Base-by-base conservation (phyloP, 2,888 invertebrate genomes). In the Tyria jacobaeae region DNA sequence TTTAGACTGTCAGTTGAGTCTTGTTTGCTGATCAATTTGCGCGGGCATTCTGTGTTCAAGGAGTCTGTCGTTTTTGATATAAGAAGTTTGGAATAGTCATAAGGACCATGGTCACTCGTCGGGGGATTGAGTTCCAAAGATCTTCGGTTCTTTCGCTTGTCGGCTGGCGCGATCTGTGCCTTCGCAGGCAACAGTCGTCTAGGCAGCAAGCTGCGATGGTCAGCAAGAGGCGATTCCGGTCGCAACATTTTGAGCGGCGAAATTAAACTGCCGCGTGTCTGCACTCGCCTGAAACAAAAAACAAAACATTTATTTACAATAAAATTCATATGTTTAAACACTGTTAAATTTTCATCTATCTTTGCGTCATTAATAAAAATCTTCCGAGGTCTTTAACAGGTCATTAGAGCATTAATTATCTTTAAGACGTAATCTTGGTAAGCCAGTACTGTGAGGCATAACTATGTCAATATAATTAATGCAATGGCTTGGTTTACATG, bases 221-320 rank as follows among this genome's bases (percentile, higher is more conserved):
- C 94, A 91, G 94, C 92, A 86, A 94, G 93, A n/a, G 94, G 93
- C 57, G 94, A 94, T 80, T 94, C 94, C 73, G 94, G 94, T 74
- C 94, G 93, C 86, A 94, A 87, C 94, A 94, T 94, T 78, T 78
- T 87, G 84, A 86, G 85, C 90, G 90, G 87, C 89, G 85, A 78
- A 81, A 79, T 79, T 81, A 68, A 74, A 75, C 81, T 86, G 89
- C 90, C 89, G 88, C 88, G 80, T 82, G 73, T 73, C 78, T 76
- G 75, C 79, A 82, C 82, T 84, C 89, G 82, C 93, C 93, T 94
- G 90, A 0, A 91, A 92, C 86, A 87, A 91, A n/a, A n/a, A n/a
- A 68, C 35, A 65, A 70, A 56, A 47, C 27, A 41, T 7, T 12
- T 24, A 15, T 31, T 60, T 50, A 44, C 55, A 51, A 55, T 52